Base-by-base conservation (phyloP, 2,113 vertebrate genomes). In the Gnathonemus echidnorhynchus region DNA sequence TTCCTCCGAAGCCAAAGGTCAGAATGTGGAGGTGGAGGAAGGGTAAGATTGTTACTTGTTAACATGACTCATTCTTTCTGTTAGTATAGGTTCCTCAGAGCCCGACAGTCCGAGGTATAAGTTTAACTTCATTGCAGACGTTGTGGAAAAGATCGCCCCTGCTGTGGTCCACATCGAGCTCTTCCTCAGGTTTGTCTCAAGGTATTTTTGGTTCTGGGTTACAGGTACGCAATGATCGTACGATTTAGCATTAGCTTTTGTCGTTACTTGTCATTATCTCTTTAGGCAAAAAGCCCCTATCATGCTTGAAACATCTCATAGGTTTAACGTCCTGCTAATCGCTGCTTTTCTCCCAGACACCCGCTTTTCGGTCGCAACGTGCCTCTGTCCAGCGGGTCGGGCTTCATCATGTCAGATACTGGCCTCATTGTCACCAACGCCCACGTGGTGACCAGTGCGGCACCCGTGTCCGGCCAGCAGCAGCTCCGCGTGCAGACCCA, bases 61-160 rank as follows among this genome's bases (percentile, higher is more conserved):
- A 93, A 97, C 91, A 94, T 94, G 48, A 95, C 90, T 91, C 91
- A 94, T 95, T 95, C 90, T 96, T 97, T 94, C 91, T 95, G 97
- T 96, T 95, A 96, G 96, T 94, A 94, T 93, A 98, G 98, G 95
- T 97, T 94, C 92, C 90, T 94, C 95, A 93, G 95, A 96, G 93
- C 95, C 92, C 91, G 96, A 92, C 96, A 99, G 98, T 92, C 97
- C 97, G 3, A 95, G 98, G 89, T 98, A 96, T 93, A 98, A 97
- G 94, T 99, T 98, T 95, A 99, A 99, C 95, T 99, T 99, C 95
- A 99, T 99, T 0, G 98, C 98, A 0, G 98, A 99, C 77, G 98
- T 98, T 24, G 98, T 99, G 93, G 98, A 98, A 94, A 98, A 97
- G 94, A 99, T 98, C n/a, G 98, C 97, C 0, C 98, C 98, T 0